Base-by-base conservation (phyloP, 1,140 invertebrate genomes). In the Trypoxylus dichotomus region DNA sequence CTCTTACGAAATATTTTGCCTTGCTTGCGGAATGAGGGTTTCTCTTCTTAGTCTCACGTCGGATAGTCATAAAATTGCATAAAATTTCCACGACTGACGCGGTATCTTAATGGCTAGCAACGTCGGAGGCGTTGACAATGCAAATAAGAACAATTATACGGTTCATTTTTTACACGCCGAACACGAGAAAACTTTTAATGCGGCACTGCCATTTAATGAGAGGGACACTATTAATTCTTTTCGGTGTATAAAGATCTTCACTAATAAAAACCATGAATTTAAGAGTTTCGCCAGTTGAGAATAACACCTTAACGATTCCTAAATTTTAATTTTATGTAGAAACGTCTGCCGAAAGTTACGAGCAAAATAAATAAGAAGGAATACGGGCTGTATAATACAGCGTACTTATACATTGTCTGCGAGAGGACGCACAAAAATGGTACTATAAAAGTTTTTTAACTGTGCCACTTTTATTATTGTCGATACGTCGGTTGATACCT, bases 241-340 rank as follows among this genome's bases (percentile, higher is more conserved):
- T 68, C 60, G 60, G 60, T 29, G 24, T 68, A 29, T 25, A 78
- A 78, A 74, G 74, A 78, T 78, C 13, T 42, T 21, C 58, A 47
- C 77, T 60, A 71, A 78, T 71, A 75, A 78, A 78, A 78, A 76
- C 73, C 58, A 63, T 37, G 43, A 75, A 76, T 37, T 78, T 75
- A 78, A 78, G 54, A 27, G 19, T 68, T 68, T 68, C 21, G 58
- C 42, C 71, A 41, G 77, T 75, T 58, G 77, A 63, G 75, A 78
- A 78, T 78, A 76, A 68, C 77, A 71, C 58, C 60, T 78, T 78
- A 76, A 75, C 71, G 77, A 78, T 78, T 75, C 77, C 73, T 78
- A 76, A 75, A 78, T 78, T 78, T 78, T 78, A 60, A 78, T 78
- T 78, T 78, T 78, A 78, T 78, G 71, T 78, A 21, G 54, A 15